Conservation (phyloP, 2,113 vertebrate genomes). For the Hydrolagus affinis region DNA sequence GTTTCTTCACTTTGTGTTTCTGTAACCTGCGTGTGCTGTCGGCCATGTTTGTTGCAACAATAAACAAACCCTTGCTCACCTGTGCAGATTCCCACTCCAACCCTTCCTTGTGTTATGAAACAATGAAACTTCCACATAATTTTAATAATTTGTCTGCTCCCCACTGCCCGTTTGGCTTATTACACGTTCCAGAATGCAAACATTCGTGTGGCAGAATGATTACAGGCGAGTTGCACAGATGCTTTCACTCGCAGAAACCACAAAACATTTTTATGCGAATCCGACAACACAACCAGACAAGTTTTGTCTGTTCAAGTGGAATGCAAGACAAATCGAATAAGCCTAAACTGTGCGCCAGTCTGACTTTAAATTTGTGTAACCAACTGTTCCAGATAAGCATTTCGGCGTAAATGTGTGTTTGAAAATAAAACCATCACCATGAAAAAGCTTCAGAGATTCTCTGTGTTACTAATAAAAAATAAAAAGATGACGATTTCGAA, state of each 20-base stretch:
- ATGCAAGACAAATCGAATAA: neutral
- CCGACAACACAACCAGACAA: neutral
- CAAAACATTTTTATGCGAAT: neutral
- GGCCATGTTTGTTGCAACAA: constrained; percentile 11
- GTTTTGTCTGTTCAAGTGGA: neutral
- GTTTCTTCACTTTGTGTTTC: neutral
- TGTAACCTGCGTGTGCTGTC: neutral
- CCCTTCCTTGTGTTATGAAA: neutral
- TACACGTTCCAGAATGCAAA: neutral
- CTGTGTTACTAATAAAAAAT: too few species aligned
- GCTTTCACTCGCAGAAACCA: neutral
- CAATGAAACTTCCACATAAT: neutral
- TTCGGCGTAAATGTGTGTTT: neutral
- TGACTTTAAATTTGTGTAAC: neutral
- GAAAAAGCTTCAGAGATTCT: neutral
- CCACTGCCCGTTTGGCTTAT: neutral
- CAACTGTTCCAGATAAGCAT: neutral
- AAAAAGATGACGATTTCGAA: neutral
- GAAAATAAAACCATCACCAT: neutral
- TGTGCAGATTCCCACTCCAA: neutral
- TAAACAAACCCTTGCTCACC: constrained; percentile 7
- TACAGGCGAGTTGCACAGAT: neutral
- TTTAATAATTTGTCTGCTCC: neutral
- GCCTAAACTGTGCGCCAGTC: neutral
- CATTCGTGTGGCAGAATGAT: neutral